Conservation (phyloP, 2,797 vertebrate species). For the Gobionotothen gibberifrons region DNA sequence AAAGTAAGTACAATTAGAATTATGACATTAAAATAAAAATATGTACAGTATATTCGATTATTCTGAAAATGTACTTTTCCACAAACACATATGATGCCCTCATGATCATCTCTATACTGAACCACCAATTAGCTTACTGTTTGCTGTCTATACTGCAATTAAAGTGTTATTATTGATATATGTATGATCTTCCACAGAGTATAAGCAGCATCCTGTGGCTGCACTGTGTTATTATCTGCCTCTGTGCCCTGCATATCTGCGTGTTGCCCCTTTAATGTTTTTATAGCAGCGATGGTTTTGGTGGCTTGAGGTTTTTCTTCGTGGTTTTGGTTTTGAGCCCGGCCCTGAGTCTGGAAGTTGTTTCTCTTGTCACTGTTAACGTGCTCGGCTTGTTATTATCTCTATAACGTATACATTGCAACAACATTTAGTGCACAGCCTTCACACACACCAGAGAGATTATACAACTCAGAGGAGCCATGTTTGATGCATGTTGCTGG, state of each 20-base stretch:
- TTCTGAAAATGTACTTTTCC: not conserved
- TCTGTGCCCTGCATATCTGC: slow-evolving; percentile 20
- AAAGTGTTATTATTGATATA: not conserved
- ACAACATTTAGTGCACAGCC: not conserved
- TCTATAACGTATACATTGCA: not conserved
- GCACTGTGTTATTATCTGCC: slow-evolving; percentile 34
- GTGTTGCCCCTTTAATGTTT: slow-evolving; percentile 29
- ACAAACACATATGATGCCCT: not conserved
- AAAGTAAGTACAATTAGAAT: no score
- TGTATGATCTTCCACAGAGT: not conserved
- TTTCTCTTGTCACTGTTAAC: not conserved
- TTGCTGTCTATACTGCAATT: not conserved
- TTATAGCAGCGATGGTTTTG: slow-evolving; percentile 45
- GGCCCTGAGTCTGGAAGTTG: slow-evolving; percentile 5
- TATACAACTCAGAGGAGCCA: slow-evolving; percentile 4
- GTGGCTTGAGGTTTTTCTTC: not conserved
- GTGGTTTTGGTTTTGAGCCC: slow-evolving; percentile 47
- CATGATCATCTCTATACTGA: not conserved
- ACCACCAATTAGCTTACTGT: not conserved
- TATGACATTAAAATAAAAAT: no score
- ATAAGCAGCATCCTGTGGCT: slow-evolving; percentile 6
- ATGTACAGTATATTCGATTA: no score
- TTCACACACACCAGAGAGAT: not conserved
- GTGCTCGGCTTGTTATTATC: slow-evolving; percentile 36
- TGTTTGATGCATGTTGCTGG: not conserved